Evolutionary conservation across 2,113 vertebrate genomes (phyloP), one percentile per base, ranked within the genome.

Genomic region (Egretta garzetta): DNA sequence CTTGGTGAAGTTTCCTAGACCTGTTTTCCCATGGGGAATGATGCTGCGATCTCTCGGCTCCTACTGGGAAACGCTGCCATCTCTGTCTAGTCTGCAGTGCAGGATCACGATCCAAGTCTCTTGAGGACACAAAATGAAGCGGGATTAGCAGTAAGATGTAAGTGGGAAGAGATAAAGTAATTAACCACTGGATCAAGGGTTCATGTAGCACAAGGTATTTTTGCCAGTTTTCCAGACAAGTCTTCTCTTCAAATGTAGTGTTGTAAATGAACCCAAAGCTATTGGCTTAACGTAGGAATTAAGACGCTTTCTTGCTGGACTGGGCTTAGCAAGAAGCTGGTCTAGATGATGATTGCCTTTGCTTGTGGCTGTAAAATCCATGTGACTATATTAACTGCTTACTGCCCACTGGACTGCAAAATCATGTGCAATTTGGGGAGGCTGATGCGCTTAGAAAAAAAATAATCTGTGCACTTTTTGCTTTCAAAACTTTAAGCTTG

Each of bases 21-120:
- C 53, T 50, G 35, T 27, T 92, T 81, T 90, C 87, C 92, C 90
- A 4, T 32, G 75, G 59, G 86, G 84, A 92, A 89, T 43, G 80
- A 81, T 49, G 80, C 53, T 56, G 39, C 72, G 80, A 81, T 70
- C 59, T 66, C 85, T 75, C 6, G 1, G 47, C 68, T 92, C 60
- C 33, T 55, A 23, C 50, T 2, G 9, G 60, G 68, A 91, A 89
- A 55, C 2, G 52, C 52, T 86, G 64, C 59, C 6, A 4, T 14
- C 30, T 76, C 58, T 1, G 4, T 30, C 28, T 3, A 13, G 26
- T 39, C 4, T 21, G 0, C 11, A 5, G 41, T 41, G 55, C 14
- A 41, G 66, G 80, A 75, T 87, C 76, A 22, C 6, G 49, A 84
- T 47, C 68, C 0, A 8, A 88, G 62, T 16, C 56, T 59, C 73